phyloP scores from a whole-genome alignment of 2,113 vertebrate species.

The Empidonax alnorum region DNA sequence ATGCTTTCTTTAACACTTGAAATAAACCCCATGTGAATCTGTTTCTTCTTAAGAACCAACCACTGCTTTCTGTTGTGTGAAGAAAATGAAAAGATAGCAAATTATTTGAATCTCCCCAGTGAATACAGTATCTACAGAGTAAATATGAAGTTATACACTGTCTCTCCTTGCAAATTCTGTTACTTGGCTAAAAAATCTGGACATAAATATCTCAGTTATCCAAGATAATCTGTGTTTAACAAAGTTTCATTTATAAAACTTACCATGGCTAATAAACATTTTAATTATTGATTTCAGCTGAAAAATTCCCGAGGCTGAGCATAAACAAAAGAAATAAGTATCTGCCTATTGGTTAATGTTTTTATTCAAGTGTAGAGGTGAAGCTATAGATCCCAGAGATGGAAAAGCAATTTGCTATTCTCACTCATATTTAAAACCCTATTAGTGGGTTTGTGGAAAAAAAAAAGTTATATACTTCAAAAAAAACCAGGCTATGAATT shows the following conservation, averaged over 20 bases:
- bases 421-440: slow-evolving; percentile 68
- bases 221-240: background rate
- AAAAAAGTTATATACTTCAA: slow-evolving; percentile 50
- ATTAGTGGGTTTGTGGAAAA: slow-evolving; percentile 63
- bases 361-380: slow-evolving; percentile 53
- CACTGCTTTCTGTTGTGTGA: slow-evolving; percentile 27
- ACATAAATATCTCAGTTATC: background rate
- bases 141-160: background rate
- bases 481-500: slow-evolving; percentile 66
- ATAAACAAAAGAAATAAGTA: slow-evolving; percentile 42
- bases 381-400: slow-evolving; percentile 32
- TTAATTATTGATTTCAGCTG: slow-evolving; percentile 69
- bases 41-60: slow-evolving; percentile 16
- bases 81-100: slow-evolving; percentile 14
- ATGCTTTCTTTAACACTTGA: background rate
- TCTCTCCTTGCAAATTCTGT: background rate
- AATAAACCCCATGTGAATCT: slow-evolving; percentile 15
- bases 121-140: background rate
- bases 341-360: slow-evolving; percentile 54
- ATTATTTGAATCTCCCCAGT: background rate
- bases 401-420: slow-evolving; percentile 50
- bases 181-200: background rate
- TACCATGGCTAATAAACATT: slow-evolving; percentile 39
- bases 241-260: slow-evolving; percentile 1
- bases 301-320: slow-evolving; percentile 31